Evolutionary conservation across 1,140 invertebrate genomes (phyloP).

Genomic region (Latrodectus geometricus): DNA sequence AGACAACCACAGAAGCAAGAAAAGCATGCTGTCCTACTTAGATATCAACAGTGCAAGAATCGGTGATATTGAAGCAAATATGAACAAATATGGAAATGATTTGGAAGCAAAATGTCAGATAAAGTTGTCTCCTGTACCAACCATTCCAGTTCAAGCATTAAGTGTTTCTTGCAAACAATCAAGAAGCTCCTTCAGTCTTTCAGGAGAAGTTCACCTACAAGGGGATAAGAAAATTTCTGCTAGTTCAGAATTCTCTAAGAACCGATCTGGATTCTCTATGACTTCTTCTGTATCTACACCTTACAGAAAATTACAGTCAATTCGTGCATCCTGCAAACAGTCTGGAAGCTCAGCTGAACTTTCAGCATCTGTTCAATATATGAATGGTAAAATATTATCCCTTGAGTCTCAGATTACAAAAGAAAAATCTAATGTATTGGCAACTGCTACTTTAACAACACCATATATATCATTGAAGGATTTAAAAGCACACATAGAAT

Average conservation of each 20-base stretch:
- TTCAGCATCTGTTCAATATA: not conserved
- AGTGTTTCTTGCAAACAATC: not conserved
- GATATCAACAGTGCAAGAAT: constrained; percentile 14
- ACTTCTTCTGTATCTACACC: not conserved
- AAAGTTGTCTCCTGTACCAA: not conserved
- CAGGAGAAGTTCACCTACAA: not conserved
- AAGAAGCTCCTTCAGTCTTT: not conserved
- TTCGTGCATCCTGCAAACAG: not conserved
- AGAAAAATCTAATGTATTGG: not conserved
- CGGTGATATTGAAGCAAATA: constrained; percentile 5
- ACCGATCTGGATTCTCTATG: not conserved
- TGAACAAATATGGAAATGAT: not conserved
- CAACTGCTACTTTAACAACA: not conserved
- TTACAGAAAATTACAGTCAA: not conserved
- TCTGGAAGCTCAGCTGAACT: not conserved
- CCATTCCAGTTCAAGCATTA: not conserved
- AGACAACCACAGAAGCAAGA: constrained; percentile 15
- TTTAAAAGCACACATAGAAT: constrained; percentile 5
- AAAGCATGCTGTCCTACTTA: not conserved
- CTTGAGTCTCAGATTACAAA: not conserved
- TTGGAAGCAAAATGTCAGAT: not conserved
- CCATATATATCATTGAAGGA: constrained; percentile 7
- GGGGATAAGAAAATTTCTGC: not conserved
- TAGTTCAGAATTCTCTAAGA: not conserved
- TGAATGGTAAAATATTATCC: not conserved